phyloP scores from a whole-genome alignment of 2,888 invertebrate species.

The Bombylius major region DNA sequence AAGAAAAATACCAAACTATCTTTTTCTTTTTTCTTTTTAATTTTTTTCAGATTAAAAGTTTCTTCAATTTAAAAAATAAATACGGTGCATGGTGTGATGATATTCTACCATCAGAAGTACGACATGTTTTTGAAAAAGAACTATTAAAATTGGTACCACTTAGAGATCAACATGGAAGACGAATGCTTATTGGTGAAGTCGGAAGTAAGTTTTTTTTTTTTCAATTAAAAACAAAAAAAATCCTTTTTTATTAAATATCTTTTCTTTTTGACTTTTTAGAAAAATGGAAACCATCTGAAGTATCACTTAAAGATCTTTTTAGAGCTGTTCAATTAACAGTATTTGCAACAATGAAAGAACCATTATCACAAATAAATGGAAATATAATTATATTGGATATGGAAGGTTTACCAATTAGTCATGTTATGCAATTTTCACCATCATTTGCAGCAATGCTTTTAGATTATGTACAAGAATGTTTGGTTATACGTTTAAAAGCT shows the following conservation, averaged over 20 bases:
- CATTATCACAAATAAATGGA: conserved; percentile 63
- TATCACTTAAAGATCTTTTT: conserved; percentile 53
- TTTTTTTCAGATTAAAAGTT: background rate
- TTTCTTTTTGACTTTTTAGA: conserved; percentile 32
- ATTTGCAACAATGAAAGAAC: conserved; percentile 66
- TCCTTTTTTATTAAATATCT: background rate
- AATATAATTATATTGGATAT: conserved; percentile 62
- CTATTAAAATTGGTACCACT: conserved; percentile 56
- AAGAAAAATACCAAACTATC: background rate
- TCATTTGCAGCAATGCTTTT: conserved; percentile 57
- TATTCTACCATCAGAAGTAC: conserved; percentile 48
- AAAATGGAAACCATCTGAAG: conserved; percentile 63
- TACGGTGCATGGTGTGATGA: conserved; percentile 49
- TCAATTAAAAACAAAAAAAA: background rate
- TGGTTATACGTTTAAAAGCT: conserved; percentile 69
- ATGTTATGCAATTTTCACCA: conserved; percentile 66
- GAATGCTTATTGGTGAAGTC: conserved; percentile 55
- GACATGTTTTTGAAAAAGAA: conserved; percentile 50
- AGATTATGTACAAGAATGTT: conserved; percentile 67
- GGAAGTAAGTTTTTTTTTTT: conserved; percentile 45
- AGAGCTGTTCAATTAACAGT: conserved; percentile 55
- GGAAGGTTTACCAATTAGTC: conserved; percentile 58
- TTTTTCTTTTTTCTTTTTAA: background rate
- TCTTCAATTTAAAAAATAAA: conserved; percentile 46
- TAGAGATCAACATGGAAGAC: conserved; percentile 52